These are phyloP conservation scores for Callorhinus ursinus DNA, from an alignment of 2,113 vertebrate species.

Conservation along the genomic window DNA sequence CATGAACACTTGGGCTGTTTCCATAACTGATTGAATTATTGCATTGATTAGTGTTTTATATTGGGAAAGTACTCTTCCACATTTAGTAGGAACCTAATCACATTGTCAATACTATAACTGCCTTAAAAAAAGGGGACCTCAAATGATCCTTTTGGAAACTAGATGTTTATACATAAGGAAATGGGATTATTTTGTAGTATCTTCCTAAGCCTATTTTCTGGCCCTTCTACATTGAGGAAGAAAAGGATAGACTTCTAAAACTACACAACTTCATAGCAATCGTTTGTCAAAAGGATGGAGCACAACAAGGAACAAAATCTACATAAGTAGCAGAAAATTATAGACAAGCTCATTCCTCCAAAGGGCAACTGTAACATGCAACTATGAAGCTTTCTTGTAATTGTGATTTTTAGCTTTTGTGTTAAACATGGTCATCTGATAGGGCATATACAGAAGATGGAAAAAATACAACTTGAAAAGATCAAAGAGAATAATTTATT, in stretches of 20 bases:
- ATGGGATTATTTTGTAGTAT: background rate
- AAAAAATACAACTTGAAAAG: background rate
- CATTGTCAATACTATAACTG: background rate
- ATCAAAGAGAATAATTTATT: constrained; percentile 15
- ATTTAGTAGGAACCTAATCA: background rate
- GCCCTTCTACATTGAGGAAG: background rate
- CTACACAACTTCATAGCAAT: background rate
- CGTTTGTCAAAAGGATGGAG: background rate
- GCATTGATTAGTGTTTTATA: background rate
- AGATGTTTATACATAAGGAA: constrained; percentile 11
- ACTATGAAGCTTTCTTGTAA: background rate
- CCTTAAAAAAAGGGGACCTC: background rate
- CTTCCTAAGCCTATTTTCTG: background rate
- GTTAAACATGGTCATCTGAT: constrained; percentile 36
- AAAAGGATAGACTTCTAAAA: constrained; percentile 32
- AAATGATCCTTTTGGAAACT: background rate
- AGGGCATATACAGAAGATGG: background rate
- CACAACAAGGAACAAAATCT: background rate
- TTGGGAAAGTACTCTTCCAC: background rate
- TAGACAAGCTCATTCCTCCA: background rate
- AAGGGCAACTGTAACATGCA: background rate
- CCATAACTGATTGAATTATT: background rate
- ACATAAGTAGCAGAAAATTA: background rate
- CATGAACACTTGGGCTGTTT: background rate
- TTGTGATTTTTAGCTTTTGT: constrained; percentile 31